phyloP scores from a whole-genome alignment of 2,888 invertebrate genomes.

The Torymus texanus region DNA sequence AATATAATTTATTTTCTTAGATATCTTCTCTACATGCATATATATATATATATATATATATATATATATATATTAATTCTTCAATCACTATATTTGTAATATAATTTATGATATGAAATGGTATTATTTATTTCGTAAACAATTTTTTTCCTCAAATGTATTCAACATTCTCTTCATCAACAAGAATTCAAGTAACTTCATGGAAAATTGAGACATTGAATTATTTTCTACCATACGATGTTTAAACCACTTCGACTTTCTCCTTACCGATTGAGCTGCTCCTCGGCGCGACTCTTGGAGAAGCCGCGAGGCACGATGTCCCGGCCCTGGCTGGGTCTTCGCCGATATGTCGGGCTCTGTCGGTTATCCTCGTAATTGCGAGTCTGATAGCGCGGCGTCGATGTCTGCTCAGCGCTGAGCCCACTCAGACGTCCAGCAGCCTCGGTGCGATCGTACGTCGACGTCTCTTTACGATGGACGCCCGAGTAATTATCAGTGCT shows the following conservation, averaged over 20 bases:
- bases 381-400: neutral
- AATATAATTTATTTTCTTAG: no score
- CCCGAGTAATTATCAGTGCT: conserved; percentile 42
- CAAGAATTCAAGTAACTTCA: no score
- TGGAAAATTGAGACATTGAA: no score
- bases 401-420: neutral
- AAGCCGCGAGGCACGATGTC: conserved; percentile 59
- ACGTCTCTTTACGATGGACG: conserved; percentile 25
- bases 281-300: conserved; percentile 47
- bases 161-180: no score
- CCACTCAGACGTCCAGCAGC: conserved; percentile 20
- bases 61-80: no score
- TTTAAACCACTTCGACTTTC: neutral
- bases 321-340: conserved; percentile 30
- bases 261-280: neutral
- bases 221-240: no score
- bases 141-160: no score
- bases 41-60: no score
- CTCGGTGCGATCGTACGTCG: conserved; percentile 5
- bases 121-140: neutral
- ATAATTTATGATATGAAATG: neutral
- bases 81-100: no score
- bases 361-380: conserved; percentile 23
- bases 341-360: conserved; percentile 34
- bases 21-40: no score